Evolutionary conservation across 2,888 invertebrate species (phyloP), one percentile per base, ranked within the genome.

Genomic region (Xestia rhomboidea): DNA sequence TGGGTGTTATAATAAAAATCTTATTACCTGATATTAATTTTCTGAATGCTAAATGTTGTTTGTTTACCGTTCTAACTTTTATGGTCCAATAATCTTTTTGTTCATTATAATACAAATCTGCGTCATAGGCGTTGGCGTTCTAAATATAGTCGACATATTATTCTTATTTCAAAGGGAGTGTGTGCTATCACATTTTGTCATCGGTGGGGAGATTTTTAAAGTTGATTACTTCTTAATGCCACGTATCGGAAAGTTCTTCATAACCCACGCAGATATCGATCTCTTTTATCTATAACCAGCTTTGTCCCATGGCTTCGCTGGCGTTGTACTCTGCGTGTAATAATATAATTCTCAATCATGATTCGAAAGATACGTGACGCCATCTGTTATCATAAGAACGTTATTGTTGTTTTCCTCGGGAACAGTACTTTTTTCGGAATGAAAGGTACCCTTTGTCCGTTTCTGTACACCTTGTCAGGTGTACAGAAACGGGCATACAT

Each of bases 181-280:
- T 89, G 89, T 77, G 82, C 89, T 90, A 91, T 91, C 90, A 38
- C 82, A 71, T 64, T 83, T 74, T 79, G 72, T 68, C 87, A 88
- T 87, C 87, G 49, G 66, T 63, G 44, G 69, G 67, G 70, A 62
- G 87, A 85, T 83, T 64, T 68, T 68, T 34, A 62, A 49, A 68
- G 73, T 75, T 76, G 84, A 81, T 77, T 70, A 66, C 13, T 27
- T 70, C 54, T 46, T 60, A 57, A 62, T 44, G 70, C 18, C 62
- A 67, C 79, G 79, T 81, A 68, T 74, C 51, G 66, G 66, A 76
- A 57, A 77, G 71, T 77, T 74, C 73, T 71, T 64, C 54, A 38
- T 69, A 81, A 49, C 49, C 62, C 38, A 67, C 62, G 63, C 34
- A 62, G 74, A 75, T 71, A 63, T 68, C 57, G 62, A 81, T 68